Conservation (phyloP, 2,797 vertebrate species). For the Crenuchus spilurus region DNA sequence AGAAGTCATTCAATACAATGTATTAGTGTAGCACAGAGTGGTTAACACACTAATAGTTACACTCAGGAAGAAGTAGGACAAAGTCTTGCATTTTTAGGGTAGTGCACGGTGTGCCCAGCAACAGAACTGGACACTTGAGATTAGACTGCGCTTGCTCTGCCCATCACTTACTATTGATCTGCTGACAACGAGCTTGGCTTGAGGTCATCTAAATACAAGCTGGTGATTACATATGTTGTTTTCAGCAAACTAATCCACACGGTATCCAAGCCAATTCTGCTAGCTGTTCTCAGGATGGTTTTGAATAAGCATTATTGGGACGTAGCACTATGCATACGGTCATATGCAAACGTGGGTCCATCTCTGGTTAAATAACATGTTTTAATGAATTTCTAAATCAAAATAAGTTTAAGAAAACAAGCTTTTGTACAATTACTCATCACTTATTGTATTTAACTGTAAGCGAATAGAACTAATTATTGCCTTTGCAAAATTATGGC, state of each 20-base stretch:
- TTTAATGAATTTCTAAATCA: no score
- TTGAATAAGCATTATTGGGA: conserved; percentile 32
- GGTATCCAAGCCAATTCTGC: conserved; percentile 24
- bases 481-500: no score
- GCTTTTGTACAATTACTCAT: no score
- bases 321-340: no score
- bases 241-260: conserved; percentile 19
- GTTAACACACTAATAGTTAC: conserved; percentile 31
- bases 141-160: background rate
- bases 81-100: conserved; percentile 15
- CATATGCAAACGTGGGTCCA: no score
- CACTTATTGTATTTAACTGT: no score
- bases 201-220: conserved; percentile 23
- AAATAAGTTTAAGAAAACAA: no score
- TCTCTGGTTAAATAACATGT: no score
- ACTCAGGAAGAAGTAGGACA: conserved; percentile 51
- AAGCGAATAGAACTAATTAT: no score
- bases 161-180: conserved; percentile 29
- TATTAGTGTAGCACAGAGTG: background rate
- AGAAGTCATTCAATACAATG: conserved; percentile 46
- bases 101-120: conserved; percentile 31
- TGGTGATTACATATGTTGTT: conserved; percentile 33
- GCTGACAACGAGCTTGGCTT: conserved; percentile 16
- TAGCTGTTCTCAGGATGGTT: conserved; percentile 45
- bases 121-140: conserved; percentile 43